A percentile compares a stretch with the other conserved stretches of the same genome.
These are phyloP conservation scores for Cyprinodon tularosa DNA, from an alignment of 2,113 vertebrate genomes.

Conservation along the genomic window DNA sequence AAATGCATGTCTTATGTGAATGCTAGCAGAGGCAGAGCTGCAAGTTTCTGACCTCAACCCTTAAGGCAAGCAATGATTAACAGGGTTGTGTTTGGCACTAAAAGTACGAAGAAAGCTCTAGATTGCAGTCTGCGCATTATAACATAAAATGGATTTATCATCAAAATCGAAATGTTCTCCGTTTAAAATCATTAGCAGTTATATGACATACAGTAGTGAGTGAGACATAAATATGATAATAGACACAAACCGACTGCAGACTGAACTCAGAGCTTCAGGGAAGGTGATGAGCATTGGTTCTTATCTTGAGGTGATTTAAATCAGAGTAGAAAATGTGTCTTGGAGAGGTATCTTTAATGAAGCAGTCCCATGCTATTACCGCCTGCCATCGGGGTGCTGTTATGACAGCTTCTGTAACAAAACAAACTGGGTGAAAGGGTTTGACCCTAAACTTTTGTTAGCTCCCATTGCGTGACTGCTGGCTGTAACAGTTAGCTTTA, in stretches of 20 bases:
- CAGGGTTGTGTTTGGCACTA: not conserved
- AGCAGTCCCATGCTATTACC: not conserved
- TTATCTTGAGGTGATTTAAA: slow-evolving; percentile 11
- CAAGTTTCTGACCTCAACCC: not conserved
- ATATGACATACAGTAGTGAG: slow-evolving; percentile 1
- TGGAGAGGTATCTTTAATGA: slow-evolving; percentile 24
- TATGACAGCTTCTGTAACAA: slow-evolving; percentile 32
- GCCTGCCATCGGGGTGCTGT: slow-evolving; percentile 11
- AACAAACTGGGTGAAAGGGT: slow-evolving; percentile 28
- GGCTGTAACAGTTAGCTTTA: slow-evolving; percentile 21
- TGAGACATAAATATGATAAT: slow-evolving; percentile 15
- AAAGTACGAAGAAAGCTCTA: not conserved
- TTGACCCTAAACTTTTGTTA: slow-evolving; percentile 48
- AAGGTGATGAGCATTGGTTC: slow-evolving; percentile 6
- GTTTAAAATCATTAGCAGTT: slow-evolving; percentile 14
- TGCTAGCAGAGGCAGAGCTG: not conserved
- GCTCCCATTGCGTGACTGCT: slow-evolving; percentile 1
- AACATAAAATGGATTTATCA: not conserved
- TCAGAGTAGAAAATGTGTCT: slow-evolving; percentile 20
- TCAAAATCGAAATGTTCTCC: not conserved
- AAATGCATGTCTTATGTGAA: slow-evolving; percentile 12
- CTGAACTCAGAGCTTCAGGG: not conserved
- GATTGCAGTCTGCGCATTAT: not conserved
- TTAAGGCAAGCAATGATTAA: not conserved
- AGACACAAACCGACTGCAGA: not conserved